Evolutionary conservation across 1,140 invertebrate species (phyloP), one percentile per base, ranked within the genome.

Genomic region (Pachyrhynchus sulphureomaculatus): DNA sequence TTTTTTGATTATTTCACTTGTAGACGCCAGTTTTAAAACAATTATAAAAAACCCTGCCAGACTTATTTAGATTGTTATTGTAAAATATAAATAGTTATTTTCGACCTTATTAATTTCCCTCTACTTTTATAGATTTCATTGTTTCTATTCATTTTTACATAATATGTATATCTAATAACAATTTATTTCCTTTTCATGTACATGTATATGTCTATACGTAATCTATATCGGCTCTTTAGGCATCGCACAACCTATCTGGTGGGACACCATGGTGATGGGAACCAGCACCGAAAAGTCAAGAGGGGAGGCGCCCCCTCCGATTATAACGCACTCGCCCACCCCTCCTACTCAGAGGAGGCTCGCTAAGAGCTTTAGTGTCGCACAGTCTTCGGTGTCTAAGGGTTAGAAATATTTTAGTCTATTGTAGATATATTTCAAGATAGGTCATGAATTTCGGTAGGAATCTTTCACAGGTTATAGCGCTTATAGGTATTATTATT

Each of bases 341-440:
- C 89, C 90, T 61, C 89, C 90, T 55, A 84, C 90, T 51, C 88
- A 91, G 76, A 83, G 90, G 66, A 83, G 90, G 69, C 84, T 92
- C 71, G 90, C 91, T 64, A 93, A 93, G 82, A 92, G 89, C 80
- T 92, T 93, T 83, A 92, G 89, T 79, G 89, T 91, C 68, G 83
- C 87, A 68, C 84, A 86, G 67, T 86, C 86, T 69, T 80, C 85
- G 65, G 81, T 64, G 59, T 65, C 64, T 57, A 77, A 76, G 72
- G 75, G 73, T 69, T 65, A 62, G 37, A 26, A 34, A 60, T 55
- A 64, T 52, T 63, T 60, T 49, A 64, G 61, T 47, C 51, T 3
- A 1, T 29, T 29, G 12, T 6, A 29, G n/a, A 29, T 29, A 1
- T 6, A 6, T 29, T 29, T 2, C 15, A 42, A 42, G 39, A 21